phyloP scores from a whole-genome alignment of 1,140 invertebrate species.

The Platyscapa corneri region DNA sequence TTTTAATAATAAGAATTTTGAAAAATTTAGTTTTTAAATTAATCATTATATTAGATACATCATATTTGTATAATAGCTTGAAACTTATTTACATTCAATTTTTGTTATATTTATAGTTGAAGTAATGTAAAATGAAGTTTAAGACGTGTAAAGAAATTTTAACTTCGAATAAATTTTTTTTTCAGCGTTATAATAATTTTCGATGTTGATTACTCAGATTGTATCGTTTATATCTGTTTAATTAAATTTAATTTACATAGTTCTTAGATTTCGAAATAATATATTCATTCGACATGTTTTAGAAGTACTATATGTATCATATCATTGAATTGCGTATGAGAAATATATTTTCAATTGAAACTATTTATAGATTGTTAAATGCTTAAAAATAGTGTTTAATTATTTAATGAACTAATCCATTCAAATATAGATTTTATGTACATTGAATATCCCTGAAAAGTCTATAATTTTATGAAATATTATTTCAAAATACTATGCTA shows the following conservation, averaged over 20 bases:
- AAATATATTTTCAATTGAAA: background rate
- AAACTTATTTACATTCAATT: background rate
- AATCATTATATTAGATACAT: background rate
- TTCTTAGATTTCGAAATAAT: background rate
- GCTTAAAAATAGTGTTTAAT: background rate
- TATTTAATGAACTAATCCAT: background rate
- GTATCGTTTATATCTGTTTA: background rate
- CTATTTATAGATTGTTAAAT: background rate
- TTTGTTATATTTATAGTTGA: background rate
- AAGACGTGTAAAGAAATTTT: background rate
- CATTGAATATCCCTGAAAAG: no score
- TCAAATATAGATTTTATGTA: background rate
- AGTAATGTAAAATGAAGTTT: background rate
- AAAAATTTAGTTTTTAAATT: background rate
- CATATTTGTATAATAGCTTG: background rate
- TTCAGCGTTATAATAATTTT: background rate
- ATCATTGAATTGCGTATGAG: no score
- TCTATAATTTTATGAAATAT: no score
- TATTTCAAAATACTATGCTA: background rate
- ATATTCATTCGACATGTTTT: background rate
- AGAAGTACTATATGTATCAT: background rate
- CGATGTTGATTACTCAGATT: background rate
- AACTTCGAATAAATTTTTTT: background rate
- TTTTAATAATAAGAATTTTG: no score
- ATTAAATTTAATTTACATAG: background rate